Base-by-base conservation (phyloP, 2,888 invertebrate species). In the Acanthacorydalis orientalis region DNA sequence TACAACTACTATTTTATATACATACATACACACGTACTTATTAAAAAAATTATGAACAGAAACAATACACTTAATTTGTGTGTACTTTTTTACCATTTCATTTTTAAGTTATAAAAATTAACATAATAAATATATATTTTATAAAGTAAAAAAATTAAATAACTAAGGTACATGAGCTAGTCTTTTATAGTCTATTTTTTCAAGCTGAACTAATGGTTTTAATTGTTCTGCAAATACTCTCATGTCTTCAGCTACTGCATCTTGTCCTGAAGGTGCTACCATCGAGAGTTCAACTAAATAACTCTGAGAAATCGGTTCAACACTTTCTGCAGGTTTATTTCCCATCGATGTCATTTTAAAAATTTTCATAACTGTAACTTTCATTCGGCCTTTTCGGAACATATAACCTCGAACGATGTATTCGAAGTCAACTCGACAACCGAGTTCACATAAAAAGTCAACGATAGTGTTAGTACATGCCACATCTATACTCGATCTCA, bases 311-410 rank as follows among this genome's bases (percentile, higher is more conserved):
- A 95, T 81, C 0, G 90, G 80, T 60, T 95, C 93, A 38, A 80
- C 69, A 55, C 73, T 74, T 53, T 83, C 82, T 34, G 74, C 69
- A 31, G 75, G 70, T 59, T 83, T 83, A 35, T 78, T 80, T 51
- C 79, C 78, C 64, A 80, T 78, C 47, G 83, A 81, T 39, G 75
- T 75, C 64, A 86, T 78, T 74, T 90, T 91, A 58, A 86, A 90
- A 49, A 95, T 83, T 66, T 95, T 95, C 1, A 92, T 88, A 0
- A 96, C 93, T 1, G 91, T 92, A 15, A 95, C 86, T 67, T 96
- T 96, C 90, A 96, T 92, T 50, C 93, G 75, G 1, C 95, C 96
- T 67, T 96, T 96, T 49, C 92, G 77, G 59, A 95, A 95, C 83
- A 95, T 88, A 59, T 86, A 92, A 12, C 81, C 96, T 67, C 91